Evolutionary conservation across 2,113 vertebrate species (phyloP).

Genomic region (Oreochromis tanganicae): DNA sequence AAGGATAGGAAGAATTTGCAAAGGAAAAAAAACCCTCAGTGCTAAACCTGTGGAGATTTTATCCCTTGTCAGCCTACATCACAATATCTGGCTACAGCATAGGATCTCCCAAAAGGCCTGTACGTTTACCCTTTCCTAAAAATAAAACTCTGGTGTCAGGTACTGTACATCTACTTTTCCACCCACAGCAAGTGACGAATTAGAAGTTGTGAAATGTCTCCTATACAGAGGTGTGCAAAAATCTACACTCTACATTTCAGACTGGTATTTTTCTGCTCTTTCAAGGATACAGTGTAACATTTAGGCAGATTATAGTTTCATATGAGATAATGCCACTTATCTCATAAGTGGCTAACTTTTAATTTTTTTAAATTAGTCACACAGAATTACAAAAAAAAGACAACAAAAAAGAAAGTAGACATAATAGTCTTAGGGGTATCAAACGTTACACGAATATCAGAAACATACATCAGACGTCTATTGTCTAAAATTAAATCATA

Average conservation of each 20-base stretch:
- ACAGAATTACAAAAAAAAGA: neutral
- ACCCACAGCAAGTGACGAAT: constrained; percentile 47
- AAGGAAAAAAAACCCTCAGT: neutral
- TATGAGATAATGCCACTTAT: neutral
- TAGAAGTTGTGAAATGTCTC: neutral
- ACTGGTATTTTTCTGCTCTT: neutral
- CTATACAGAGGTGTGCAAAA: neutral
- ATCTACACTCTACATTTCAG: neutral
- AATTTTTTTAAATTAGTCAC: neutral
- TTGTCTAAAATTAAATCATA: neutral
- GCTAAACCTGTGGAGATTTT: neutral
- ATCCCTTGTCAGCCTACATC: neutral
- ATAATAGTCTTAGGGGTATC: neutral
- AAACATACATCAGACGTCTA: neutral
- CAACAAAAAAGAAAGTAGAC: neutral
- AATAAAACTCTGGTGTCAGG: constrained; percentile 40
- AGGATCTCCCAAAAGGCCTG: neutral
- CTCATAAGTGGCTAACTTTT: neutral
- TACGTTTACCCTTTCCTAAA: constrained; percentile 7
- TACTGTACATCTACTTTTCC: constrained; percentile 1
- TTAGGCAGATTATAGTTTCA: neutral
- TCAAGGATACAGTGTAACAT: neutral
- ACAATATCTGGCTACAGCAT: neutral
- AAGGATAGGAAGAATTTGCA: neutral
- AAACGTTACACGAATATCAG: neutral